Conservation (phyloP, 2,797 vertebrate species). For the Sternotherus odoratus region DNA sequence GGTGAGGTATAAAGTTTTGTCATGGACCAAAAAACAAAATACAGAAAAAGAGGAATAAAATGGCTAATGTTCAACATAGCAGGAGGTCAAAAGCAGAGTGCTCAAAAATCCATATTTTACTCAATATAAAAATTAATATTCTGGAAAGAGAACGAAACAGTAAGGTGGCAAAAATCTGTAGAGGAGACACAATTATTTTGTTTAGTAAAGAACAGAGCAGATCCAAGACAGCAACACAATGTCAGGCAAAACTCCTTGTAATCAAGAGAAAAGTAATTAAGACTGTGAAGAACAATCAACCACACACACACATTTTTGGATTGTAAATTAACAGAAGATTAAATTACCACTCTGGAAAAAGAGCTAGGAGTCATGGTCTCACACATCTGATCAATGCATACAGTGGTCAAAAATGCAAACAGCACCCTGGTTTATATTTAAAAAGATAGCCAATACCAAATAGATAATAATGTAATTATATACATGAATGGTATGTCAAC, state of each 20-base stretch:
- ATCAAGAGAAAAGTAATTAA: neutral
- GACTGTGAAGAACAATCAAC: accelerated
- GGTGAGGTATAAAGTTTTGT: neutral
- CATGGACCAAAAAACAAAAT: neutral
- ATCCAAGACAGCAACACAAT: neutral
- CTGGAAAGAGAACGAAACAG: neutral
- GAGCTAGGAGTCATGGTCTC: neutral
- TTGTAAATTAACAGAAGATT: neutral
- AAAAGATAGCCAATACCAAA: neutral
- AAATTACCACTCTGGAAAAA: neutral
- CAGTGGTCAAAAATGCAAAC: neutral
- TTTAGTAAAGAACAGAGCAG: neutral
- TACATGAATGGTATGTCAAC: neutral
- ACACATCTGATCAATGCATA: neutral
- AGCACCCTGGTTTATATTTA: neutral
- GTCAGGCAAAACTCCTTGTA: neutral
- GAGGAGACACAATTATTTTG: neutral
- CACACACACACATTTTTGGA: neutral
- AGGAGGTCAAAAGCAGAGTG: neutral
- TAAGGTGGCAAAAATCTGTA: neutral
- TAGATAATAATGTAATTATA: neutral
- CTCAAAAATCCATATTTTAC: neutral
- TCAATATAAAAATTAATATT: neutral
- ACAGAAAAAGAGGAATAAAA: neutral
- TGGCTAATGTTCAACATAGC: neutral